Evolutionary conservation across 2,797 vertebrate species (phyloP), one percentile per base, ranked within the genome.

Genomic region (Enteromius argenteus): DNA sequence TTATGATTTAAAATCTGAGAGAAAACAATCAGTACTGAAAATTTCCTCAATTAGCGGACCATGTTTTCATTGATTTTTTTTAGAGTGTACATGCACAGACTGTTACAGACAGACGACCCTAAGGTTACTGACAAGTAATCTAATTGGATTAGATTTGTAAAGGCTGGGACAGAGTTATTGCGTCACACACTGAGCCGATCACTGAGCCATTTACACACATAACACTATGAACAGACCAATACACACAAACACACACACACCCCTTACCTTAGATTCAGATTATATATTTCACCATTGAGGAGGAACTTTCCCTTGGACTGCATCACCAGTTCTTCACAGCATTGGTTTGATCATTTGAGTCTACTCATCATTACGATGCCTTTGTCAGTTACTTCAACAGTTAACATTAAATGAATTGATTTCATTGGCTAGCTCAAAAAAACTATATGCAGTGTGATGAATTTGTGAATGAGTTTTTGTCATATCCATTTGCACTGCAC

Each of bases 131-230:
- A 86, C 73, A 86, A 51, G 30, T 80, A 39, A 32, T 37, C 49
- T 88, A 81, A 88, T 84, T 83, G 86, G 86, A 88, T 87, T 88
- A 85, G 56, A 44, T 76, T 67, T 66, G 58, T 73, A 39, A 35
- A 77, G 73, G 27, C 67, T 30, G 51, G 73, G 32, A 84, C 73
- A 71, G 27, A 21, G 51, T 73, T 66, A 89, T 80, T 87, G 64
- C 84, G 81, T 88, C 82, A 90, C 76, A 80, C 77, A 64, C 84
- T 89, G 73, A 88, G 79, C 82, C 37, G 80, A 88, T 85, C 80
- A 83, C 56, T 15, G 21, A 46, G 13, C 39, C 35, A 68, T 58
- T 69, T n/a, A 85, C 72, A 80, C 68, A 76, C 58, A 82, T 8
- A 30, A 73, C 74, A 19, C 46, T 6, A 9, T 9, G 17, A 2